A percentile compares a stretch with the other conserved stretches of the same genome.
Conservation (phyloP, 2,113 vertebrate species). For the Petroica traversi region DNA sequence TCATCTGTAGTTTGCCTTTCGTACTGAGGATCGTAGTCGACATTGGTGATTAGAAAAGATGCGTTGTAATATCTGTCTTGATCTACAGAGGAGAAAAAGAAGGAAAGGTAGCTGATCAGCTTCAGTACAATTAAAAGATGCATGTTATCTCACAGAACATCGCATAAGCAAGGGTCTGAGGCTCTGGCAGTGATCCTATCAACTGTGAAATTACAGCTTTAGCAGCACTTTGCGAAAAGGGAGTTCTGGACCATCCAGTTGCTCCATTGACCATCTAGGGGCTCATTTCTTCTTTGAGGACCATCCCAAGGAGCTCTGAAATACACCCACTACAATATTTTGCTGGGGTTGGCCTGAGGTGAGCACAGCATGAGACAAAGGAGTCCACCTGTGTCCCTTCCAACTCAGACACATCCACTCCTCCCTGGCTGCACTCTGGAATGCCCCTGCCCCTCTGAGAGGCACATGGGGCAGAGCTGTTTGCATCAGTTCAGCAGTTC, state of each 20-base stretch:
- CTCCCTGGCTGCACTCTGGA: background rate
- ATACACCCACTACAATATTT: background rate
- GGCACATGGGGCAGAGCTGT: background rate
- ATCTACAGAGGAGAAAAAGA: slow-evolving; percentile 52
- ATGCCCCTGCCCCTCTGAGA: background rate
- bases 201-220: background rate
- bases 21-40: slow-evolving; percentile 38
- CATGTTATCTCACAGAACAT: background rate
- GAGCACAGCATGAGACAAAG: background rate
- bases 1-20: slow-evolving; percentile 62
- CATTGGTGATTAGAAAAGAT: slow-evolving; percentile 62
- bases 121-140: background rate
- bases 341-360: background rate
- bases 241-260: background rate
- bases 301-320: background rate
- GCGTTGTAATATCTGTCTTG: slow-evolving; percentile 65
- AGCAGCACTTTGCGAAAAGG: background rate
- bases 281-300: background rate
- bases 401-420: background rate
- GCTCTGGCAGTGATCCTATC: background rate
- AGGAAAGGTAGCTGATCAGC: background rate
- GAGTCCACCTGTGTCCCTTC: background rate
- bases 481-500: background rate
- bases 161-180: background rate
- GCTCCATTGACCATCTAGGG: background rate